Evolutionary conservation across 2,113 vertebrate species (phyloP).

Genomic region (Erpornis zantholeuca): DNA sequence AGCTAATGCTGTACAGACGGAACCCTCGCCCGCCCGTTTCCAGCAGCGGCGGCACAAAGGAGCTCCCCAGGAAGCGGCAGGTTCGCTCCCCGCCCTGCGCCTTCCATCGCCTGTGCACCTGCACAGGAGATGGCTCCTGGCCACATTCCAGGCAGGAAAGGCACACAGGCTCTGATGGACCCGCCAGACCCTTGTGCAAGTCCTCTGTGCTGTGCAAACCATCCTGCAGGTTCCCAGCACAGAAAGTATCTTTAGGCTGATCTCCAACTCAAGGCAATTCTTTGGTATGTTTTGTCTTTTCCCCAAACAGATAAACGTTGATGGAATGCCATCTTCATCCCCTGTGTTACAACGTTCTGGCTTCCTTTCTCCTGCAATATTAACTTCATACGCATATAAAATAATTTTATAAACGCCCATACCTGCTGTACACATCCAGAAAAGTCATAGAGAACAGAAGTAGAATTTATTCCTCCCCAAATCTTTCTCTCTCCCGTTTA

Average conservation of each 20-base stretch:
- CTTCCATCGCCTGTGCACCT: not conserved
- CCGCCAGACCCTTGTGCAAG: not conserved
- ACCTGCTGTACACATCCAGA: not conserved
- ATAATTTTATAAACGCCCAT: not conserved
- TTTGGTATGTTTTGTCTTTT: not conserved
- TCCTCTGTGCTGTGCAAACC: not conserved
- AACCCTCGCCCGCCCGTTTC: not conserved
- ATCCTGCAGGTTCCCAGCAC: not conserved
- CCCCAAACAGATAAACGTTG: not conserved
- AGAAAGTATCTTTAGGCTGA: not conserved
- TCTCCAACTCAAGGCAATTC: not conserved
- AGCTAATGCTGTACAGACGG: not conserved
- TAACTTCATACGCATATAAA: not conserved
- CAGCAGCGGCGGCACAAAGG: not conserved
- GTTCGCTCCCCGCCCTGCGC: rapidly evolving
- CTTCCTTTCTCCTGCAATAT: not conserved
- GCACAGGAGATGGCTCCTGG: not conserved
- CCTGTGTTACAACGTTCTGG: not conserved
- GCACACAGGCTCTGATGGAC: not conserved
- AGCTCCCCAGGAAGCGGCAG: rapidly evolving
- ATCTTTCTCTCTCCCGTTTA: not conserved
- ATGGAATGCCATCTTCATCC: not conserved
- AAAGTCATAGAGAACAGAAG: not conserved
- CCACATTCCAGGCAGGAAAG: not conserved
- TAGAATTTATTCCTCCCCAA: not conserved